Evolutionary conservation across 2,797 vertebrate genomes (phyloP).

Genomic region (Notolabrus celidotus): DNA sequence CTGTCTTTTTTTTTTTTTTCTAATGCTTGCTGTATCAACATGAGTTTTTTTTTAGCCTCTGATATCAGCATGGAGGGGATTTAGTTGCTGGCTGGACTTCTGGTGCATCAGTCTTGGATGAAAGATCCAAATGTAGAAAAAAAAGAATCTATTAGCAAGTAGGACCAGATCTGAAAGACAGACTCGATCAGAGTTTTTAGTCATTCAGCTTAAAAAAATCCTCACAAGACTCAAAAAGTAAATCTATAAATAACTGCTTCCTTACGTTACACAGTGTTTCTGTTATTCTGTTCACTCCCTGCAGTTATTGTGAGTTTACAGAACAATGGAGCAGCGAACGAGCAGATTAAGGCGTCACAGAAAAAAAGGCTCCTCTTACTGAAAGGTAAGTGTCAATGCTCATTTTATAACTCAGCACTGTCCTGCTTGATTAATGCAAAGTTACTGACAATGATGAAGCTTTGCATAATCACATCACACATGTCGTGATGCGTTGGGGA

Average conservation of each 20-base stretch:
- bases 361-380: slow-evolving; percentile 62
- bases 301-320: slow-evolving; percentile 5
- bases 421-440: slow-evolving; percentile 19
- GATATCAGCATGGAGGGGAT: no score
- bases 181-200: no score
- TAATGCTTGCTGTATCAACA: not conserved
- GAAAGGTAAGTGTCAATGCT: slow-evolving; percentile 59
- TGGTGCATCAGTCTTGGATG: no score
- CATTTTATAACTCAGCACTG: slow-evolving; percentile 56
- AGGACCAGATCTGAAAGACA: no score
- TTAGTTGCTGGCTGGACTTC: no score
- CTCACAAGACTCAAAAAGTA: not conserved
- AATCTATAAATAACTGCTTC: not conserved
- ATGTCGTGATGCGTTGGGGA: no score
- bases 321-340: slow-evolving; percentile 10
- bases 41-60: not conserved
- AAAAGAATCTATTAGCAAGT: no score
- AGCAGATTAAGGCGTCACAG: slow-evolving; percentile 49
- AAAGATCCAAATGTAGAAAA: no score
- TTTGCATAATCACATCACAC: not conserved
- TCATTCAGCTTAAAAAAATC: no score
- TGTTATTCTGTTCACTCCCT: slow-evolving; percentile 20
- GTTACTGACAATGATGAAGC: not conserved
- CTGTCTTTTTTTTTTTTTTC: not conserved
- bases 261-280: not conserved